Conservation (phyloP, 2,888 invertebrate genomes). For the Cryptosula pallasiana region DNA sequence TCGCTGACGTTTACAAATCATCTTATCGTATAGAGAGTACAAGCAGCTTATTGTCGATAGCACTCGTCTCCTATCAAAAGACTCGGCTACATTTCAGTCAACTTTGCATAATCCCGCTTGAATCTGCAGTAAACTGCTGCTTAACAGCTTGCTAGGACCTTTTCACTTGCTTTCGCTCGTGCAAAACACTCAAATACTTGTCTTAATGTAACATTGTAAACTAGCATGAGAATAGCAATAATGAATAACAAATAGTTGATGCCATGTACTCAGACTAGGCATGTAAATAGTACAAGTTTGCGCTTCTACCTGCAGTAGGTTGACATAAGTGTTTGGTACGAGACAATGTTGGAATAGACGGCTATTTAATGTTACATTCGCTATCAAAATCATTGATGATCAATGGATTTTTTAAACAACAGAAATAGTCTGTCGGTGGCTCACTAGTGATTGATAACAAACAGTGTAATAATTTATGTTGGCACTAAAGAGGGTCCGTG, state of each 20-base stretch:
- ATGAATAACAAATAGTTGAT: slow-evolving; percentile 17
- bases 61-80: not conserved
- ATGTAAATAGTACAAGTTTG: too few species aligned
- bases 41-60: slow-evolving; percentile 11
- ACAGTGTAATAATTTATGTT: too few species aligned
- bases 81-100: slow-evolving; percentile 8
- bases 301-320: too few species aligned
- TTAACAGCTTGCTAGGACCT: not conserved
- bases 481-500: too few species aligned
- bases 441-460: too few species aligned
- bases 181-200: not conserved
- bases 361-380: too few species aligned
- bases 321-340: too few species aligned
- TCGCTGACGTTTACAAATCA: slow-evolving; percentile 8
- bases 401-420: too few species aligned
- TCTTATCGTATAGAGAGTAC: not conserved
- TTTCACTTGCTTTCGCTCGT: slow-evolving; percentile 3
- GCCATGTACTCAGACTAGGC: too few species aligned
- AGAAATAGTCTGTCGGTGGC: too few species aligned
- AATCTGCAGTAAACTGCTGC: slow-evolving; percentile 9
- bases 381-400: too few species aligned
- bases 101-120: slow-evolving; percentile 19
- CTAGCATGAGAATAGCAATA: not conserved
- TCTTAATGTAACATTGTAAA: slow-evolving; percentile 23
- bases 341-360: too few species aligned